Base-by-base conservation (phyloP, 2,888 invertebrate genomes). In the Xestia rhomboidea region DNA sequence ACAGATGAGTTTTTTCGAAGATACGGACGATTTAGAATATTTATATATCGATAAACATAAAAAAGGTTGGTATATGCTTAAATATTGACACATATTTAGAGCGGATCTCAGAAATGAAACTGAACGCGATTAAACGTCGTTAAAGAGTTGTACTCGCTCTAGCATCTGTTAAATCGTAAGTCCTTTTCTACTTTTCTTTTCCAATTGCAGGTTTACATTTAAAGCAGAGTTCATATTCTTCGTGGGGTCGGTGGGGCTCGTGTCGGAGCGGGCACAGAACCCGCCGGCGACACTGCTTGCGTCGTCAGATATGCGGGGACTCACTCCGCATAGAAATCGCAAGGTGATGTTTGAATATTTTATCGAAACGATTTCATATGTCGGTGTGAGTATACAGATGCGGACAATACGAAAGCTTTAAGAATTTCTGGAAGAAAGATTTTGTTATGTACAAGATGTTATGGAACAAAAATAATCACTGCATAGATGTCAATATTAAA, bases 201-300 rank as follows among this genome's bases (percentile, higher is more conserved):
- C 7, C 41, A 38, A 78, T 63, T 90, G 81, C 86, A 95, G 95
- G 89, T 87, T 85, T 81, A 84, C 89, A 91, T 85, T 85, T 81
- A 75, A 92, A 91, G 81, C 78, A 84, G 79, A 82, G 87, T 80
- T 89, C 90, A 71, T 95, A 93, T 91, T 93, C 95, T 46, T 88
- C 90, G 80, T 96, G 96, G 96, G 92, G 93, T 63, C 87, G 82
- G 2, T 96, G 96, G 96, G 93, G 94, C 84, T 87, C 74, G 57
- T 96, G 96, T 83, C 91, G 89, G 73, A 93, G 86, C 21, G 95
- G 94, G 49, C 92, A 90, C 71, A 94, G 89, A 86, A 93, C 93
- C 57, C 89, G 96, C 63, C 92, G 96, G 69, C 91, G 94, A 73
- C 95, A 95, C 82, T 96, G 96, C 89, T 82, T 95, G 77, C 92